Evolutionary conservation across 2,797 vertebrate genomes (phyloP).

Genomic region (Kryptolebias ocellatus): DNA sequence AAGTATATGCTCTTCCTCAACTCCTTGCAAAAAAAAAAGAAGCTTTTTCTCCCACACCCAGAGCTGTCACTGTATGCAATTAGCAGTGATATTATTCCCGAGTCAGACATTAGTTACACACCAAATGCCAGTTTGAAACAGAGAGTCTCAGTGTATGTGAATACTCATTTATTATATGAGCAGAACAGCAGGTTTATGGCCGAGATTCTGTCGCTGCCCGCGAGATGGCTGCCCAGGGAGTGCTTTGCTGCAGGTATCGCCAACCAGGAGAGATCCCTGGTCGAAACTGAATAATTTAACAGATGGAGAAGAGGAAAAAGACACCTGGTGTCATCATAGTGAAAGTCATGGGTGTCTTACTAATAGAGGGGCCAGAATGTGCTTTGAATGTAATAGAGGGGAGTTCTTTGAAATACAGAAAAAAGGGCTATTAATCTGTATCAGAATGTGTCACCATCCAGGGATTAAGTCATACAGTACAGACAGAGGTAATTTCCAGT

Average conservation of each 20-base stretch:
- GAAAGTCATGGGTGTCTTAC: constrained; percentile 65
- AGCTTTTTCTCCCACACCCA: constrained; percentile 40
- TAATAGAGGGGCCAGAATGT: constrained; percentile 55
- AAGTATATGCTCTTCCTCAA: constrained; percentile 25
- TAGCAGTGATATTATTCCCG: constrained; percentile 68
- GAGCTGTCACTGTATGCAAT: constrained; percentile 59
- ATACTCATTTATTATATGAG: constrained; percentile 56
- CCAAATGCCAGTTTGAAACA: constrained; percentile 37
- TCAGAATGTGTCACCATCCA: background rate
- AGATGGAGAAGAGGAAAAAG: constrained; percentile 68
- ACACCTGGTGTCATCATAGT: constrained; percentile 67
- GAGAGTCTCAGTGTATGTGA: constrained; percentile 33
- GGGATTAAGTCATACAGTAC: constrained; percentile 9
- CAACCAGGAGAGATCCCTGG: constrained; percentile 54
- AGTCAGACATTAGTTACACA: constrained; percentile 56
- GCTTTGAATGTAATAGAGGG: constrained; percentile 26
- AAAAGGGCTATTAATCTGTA: constrained; percentile 36
- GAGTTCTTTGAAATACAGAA: constrained; percentile 20
- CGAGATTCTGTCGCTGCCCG: constrained; percentile 49
- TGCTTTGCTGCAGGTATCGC: constrained; percentile 54
- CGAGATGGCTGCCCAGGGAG: constrained; percentile 57
- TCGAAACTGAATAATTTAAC: constrained; percentile 76
- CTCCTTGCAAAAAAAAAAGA: constrained; percentile 8
- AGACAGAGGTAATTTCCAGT: constrained; percentile 2
- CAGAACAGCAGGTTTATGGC: constrained; percentile 53